phyloP scores from a whole-genome alignment of 2,797 vertebrate species.

The Podarcis siculus region DNA sequence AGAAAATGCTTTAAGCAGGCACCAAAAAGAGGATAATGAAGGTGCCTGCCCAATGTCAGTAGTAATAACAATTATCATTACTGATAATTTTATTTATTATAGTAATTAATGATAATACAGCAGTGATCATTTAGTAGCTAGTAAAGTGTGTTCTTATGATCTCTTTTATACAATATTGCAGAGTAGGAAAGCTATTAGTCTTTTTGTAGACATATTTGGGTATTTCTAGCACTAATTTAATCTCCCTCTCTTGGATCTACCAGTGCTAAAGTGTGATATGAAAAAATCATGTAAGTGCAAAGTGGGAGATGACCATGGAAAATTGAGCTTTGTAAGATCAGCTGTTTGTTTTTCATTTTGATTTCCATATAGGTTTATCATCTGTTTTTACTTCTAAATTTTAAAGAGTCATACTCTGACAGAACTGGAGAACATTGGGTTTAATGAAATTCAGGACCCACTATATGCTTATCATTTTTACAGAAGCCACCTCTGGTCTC shows the following conservation, averaged over 20 bases:
- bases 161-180: neutral
- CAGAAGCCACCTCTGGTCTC: neutral
- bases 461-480: neutral
- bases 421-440: neutral
- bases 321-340: neutral
- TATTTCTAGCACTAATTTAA: neutral
- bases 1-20: no score
- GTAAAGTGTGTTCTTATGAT: neutral
- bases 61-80: no score
- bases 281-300: neutral
- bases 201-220: neutral
- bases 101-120: neutral
- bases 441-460: neutral
- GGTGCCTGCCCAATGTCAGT: no score
- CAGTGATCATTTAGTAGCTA: neutral
- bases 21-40: no score
- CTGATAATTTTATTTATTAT: no score
- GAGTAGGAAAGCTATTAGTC: neutral
- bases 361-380: neutral
- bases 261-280: neutral
- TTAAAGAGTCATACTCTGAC: neutral
- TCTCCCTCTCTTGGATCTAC: no score
- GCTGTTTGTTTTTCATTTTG: no score
- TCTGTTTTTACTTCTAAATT: neutral
- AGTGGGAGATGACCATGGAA: neutral